Base-by-base conservation (phyloP, 2,888 invertebrate species). In the Cephus pygmeus region DNA sequence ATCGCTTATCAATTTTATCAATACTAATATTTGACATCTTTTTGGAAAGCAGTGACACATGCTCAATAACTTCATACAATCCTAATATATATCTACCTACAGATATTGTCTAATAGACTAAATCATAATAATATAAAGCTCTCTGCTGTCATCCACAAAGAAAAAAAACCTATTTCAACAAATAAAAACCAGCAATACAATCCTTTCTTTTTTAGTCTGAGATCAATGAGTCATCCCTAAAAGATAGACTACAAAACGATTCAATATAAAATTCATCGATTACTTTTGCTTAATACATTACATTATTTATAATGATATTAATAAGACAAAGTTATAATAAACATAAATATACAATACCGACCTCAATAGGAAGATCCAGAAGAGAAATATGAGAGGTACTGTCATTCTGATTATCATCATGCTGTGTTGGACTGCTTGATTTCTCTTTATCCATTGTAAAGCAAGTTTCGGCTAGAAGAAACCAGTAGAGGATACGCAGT, bases 321-420 rank as follows among this genome's bases (percentile, higher is more conserved):
- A 23, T 56, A 56, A 56, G 6, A 23, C 2, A 9, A 56, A 9
- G 23, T 56, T 9, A 56, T 9, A 56, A 56, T 56, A 56, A 56
- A 23, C 6, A 23, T 23, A 6, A 23, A 56, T 15, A 9, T 56
- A 4, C 23, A 34, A 3, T 77, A 85, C 87, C 75, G 78, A 90
- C 90, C 87, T 90, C 90, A 71, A 89, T 80, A 74, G 90, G 90
- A 75, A 90, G 87, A 83, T 90, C 87, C 80, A 85, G 79, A 36
- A 89, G 81, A 71, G 88, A 87, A 75, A 87, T 76, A 73, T 81
- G 75, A 71, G 69, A 69, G 30, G 77, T 12, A n/a, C 75, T 69
- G 33, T 75, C 75, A 34, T 11, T 33, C 71, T 23, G 56, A 23
- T 23, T 23, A 23, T 56, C 56, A 23, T 56, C 56, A 56, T 9